Base-by-base conservation (phyloP, 2,113 vertebrate genomes). In the Cynoglossus semilaevis region DNA sequence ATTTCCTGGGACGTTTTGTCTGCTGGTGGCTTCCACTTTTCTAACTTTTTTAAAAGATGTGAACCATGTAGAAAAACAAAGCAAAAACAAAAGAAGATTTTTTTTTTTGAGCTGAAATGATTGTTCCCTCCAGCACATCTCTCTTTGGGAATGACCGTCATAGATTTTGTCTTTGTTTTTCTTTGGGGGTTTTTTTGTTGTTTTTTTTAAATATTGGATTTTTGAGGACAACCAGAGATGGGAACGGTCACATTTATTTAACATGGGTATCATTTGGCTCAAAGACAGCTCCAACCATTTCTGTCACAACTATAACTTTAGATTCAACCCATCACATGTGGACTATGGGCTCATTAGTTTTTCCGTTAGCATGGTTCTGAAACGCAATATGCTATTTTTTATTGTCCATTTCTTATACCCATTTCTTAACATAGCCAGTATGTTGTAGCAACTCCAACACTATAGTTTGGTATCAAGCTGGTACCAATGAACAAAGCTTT, bases 1-100 rank as follows among this genome's bases (percentile, higher is more conserved):
- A 63, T 76, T 68, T 77, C 87, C 77, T 79, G 80, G 71, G 72
- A 87, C 75, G 57, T 78, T 85, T 83, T 84, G 84, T 88, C 84
- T 89, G 87, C 80, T 83, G 85, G 76, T 88, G 87, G 87, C 88
- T 90, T 91, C 89, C 89, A 86, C 67, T 91, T 90, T 92, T 89
- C 57, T 91, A 91, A 84, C 48, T 70, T 81, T 86, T 86, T 81
- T 76, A 85, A 29, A 81, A 83, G 40, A 72, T 72, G 72, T 71
- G 78, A 74, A 70, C 71, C 57, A 52, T 70, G 73, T 83, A 75
- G 83, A 86, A 79, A 75, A 84, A 86, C 49, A 35, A 85, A 87
- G 85, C 82, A 87, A 89, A 91, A 91, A 86, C 86, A 85, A 78
- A 70, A 83, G 67, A 43, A 61, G 70, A 55, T 45, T 16, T 65